phyloP scores from a whole-genome alignment of 1,140 invertebrate species.

The Neodiprion fabricii region DNA sequence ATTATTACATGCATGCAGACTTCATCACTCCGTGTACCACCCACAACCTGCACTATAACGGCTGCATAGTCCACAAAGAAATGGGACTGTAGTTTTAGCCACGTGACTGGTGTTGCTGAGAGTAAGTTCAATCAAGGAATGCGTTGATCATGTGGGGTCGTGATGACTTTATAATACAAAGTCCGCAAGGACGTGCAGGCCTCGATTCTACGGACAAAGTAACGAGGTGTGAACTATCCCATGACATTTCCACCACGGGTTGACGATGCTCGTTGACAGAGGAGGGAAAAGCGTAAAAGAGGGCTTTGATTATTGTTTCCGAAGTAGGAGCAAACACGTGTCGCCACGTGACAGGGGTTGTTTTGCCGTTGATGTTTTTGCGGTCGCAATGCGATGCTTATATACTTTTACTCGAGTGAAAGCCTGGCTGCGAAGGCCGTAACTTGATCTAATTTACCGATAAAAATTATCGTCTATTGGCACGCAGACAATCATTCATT shows the following conservation, averaged over 20 bases:
- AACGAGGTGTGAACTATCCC: conserved; percentile 52
- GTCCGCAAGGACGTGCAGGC: not conserved
- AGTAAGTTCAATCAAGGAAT: not conserved
- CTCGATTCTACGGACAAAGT: conserved; percentile 16
- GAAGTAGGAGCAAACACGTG: conserved; percentile 15
- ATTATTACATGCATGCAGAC: too few relatives aligned
- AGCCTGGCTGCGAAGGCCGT: not conserved
- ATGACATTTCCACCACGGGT: conserved; percentile 41
- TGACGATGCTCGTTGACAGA: not conserved
- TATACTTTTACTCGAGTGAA: not conserved
- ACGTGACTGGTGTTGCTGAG: not conserved
- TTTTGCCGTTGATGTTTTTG: not conserved
- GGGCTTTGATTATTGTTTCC: not conserved
- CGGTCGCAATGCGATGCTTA: too few relatives aligned
- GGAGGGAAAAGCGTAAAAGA: not conserved
- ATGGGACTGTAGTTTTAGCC: not conserved
- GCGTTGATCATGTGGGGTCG: conserved; percentile 1
- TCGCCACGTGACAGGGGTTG: conserved; percentile 20
- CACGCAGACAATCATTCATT: not conserved
- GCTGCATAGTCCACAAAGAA: too few relatives aligned
- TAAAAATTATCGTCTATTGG: not conserved
- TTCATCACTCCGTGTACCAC: too few relatives aligned
- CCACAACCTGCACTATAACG: too few relatives aligned
- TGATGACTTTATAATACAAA: conserved; percentile 6
- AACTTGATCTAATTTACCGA: not conserved